phyloP scores from a whole-genome alignment of 2,797 vertebrate genomes.

The Microctenopoma steveboyesi region DNA sequence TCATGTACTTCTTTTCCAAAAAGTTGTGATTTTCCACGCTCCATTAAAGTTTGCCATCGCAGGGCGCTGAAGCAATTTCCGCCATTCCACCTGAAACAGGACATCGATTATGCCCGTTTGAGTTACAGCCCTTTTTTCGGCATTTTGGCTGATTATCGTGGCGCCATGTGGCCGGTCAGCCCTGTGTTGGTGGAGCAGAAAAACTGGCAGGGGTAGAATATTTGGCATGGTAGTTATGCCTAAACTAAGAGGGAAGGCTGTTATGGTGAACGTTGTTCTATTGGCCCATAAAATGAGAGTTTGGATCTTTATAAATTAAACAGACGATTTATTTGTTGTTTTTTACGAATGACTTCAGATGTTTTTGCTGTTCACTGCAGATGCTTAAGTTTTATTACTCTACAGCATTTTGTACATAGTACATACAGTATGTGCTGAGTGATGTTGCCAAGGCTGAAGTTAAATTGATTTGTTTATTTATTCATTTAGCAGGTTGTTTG shows the following conservation, averaged over 20 bases:
- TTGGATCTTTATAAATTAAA: background rate
- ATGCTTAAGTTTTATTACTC: too few species aligned
- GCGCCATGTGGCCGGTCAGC: conserved; percentile 38
- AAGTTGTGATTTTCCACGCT: conserved; percentile 11
- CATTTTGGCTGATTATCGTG: conserved; percentile 29
- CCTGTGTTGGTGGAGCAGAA: conserved; percentile 39
- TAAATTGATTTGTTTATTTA: too few species aligned
- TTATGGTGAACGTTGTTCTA: conserved; percentile 9
- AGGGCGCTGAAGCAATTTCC: conserved; percentile 4
- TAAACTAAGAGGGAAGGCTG: conserved; percentile 16
- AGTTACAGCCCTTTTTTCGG: conserved; percentile 19
- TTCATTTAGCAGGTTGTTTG: too few species aligned
- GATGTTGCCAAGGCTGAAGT: too few species aligned
- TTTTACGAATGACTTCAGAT: background rate
- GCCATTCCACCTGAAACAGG: conserved; percentile 21
- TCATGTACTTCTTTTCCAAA: background rate
- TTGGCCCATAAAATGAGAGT: background rate
- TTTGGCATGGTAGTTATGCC: conserved; percentile 30
- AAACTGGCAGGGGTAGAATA: conserved; percentile 30
- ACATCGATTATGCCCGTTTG: conserved; percentile 10
- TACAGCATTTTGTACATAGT: too few species aligned
- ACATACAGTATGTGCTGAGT: too few species aligned
- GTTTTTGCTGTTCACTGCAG: background rate
- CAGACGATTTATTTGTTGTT: background rate
- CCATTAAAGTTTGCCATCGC: conserved; percentile 1